Conservation (phyloP, 1,140 invertebrate genomes). For the Tetragonula clypearis region DNA sequence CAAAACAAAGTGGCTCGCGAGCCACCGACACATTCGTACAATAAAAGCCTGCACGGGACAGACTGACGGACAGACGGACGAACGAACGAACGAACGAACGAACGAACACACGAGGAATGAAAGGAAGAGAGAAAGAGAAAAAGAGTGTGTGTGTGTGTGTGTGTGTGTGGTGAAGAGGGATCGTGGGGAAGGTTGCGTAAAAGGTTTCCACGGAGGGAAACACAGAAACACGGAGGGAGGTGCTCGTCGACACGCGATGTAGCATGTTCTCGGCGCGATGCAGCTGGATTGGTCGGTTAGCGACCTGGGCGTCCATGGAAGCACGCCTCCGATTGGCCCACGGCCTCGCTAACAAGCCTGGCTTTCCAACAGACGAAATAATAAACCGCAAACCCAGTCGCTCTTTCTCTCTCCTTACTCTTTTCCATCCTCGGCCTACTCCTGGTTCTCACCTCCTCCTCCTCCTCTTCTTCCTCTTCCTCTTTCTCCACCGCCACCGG, state of each 20-base stretch:
- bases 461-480: neutral
- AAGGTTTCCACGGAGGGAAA: conserved; percentile 55
- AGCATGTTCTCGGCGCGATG: conserved; percentile 72
- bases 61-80: conserved; percentile 41
- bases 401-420: conserved; percentile 36
- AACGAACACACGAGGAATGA: neutral
- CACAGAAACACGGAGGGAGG: conserved; percentile 74
- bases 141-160: neutral
- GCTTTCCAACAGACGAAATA: conserved; percentile 79
- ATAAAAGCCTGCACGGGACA: neutral
- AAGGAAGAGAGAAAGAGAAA: conserved; percentile 22
- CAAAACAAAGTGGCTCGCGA: conserved; percentile 63
- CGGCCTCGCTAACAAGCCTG: conserved; percentile 75
- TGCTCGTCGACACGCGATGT: conserved; percentile 80
- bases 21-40: neutral
- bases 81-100: conserved; percentile 7
- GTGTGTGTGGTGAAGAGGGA: neutral
- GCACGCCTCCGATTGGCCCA: conserved; percentile 76
- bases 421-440: neutral
- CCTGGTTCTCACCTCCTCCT: neutral
- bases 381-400: conserved; percentile 72
- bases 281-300: conserved; percentile 71
- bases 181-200: conserved; percentile 57
- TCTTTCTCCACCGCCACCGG: neutral
- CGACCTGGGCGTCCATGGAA: conserved; percentile 77